Conservation (phyloP, 2,888 invertebrate species). For the Luperina testacea region DNA sequence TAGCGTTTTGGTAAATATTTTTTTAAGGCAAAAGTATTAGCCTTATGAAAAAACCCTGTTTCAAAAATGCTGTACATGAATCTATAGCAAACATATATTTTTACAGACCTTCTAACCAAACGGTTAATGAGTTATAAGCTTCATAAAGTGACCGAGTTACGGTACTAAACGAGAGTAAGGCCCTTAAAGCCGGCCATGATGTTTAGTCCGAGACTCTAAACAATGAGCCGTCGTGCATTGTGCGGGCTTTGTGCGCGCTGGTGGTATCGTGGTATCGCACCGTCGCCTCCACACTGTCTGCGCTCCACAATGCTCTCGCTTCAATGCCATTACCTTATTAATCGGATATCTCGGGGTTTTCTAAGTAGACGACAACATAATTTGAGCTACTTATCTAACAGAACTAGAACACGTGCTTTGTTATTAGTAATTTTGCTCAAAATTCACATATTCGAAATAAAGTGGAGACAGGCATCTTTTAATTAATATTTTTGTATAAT, state of each 20-base stretch:
- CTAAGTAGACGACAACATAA: constrained; percentile 8
- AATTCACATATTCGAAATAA: not conserved
- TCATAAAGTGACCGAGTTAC: too few species aligned
- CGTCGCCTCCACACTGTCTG: constrained; percentile 76
- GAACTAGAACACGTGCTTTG: not conserved
- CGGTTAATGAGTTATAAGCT: too few species aligned
- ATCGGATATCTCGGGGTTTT: constrained; percentile 45
- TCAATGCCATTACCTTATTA: constrained; percentile 54
- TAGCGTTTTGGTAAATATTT: too few species aligned
- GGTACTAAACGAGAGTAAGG: too few species aligned
- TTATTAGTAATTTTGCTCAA: not conserved
- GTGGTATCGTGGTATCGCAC: constrained; percentile 80
- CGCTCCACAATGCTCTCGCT: constrained; percentile 75
- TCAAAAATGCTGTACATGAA: too few species aligned
- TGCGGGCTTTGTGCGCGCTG: constrained; percentile 83
- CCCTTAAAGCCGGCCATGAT: constrained; percentile 77
- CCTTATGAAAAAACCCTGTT: too few species aligned
- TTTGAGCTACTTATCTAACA: not conserved
- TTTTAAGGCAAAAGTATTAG: too few species aligned
- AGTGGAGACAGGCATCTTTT: not conserved
- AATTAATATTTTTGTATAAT: not conserved
- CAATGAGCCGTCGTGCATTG: constrained; percentile 83
- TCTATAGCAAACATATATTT: too few species aligned
- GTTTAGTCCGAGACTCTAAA: constrained; percentile 82
- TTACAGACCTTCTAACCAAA: too few species aligned